Evolutionary conservation across 2,113 vertebrate genomes (phyloP), one percentile per base, ranked within the genome.

Genomic region (Lepidothrix coronata): DNA sequence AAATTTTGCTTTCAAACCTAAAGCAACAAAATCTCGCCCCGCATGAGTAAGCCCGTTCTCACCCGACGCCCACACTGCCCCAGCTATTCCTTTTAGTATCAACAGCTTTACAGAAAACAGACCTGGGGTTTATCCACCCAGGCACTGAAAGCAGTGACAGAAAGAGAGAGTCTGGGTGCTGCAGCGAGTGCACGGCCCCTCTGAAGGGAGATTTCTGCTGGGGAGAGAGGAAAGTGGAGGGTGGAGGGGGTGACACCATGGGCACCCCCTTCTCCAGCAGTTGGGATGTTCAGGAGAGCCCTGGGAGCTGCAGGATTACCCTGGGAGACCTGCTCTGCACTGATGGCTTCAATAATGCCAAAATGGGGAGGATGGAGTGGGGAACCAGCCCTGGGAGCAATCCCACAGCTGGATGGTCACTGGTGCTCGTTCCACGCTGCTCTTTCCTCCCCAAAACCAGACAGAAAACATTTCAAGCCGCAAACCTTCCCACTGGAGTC

Each of bases 41-140:
- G 52, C 14, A 51, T 55, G 91, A 92, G 91, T 37, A 84, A 95
- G 35, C 5, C 28, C 4, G 63, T 84, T 97, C 96, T 95, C 91
- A 79, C 70, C 70, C 54, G 4, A 54, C 96, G 35, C 96, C 96
- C 92, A 96, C 96, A 54, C 68, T 11, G 66, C 77, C 86, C 80
- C 95, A 76, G 83, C 79, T 8, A 65, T 92, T 97, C 86, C 91
- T 76, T 95, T 91, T 75, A 88, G 73, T 4, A 78, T 1, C 81
- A 25, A 21, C 84, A 91, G 72, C 90, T 97, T 96, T 2, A 88
- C 93, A 96, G 96, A 97, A 95, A 96, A 68, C 65, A 88, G 37
- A 28, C 8, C 75, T 24, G 61, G 41, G 49, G 20, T 55, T 75
- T 18, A 80, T 7, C 80, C 78, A 43, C 91, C 78, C 30, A 18